These are phyloP conservation scores for Bombus affinis DNA, from an alignment of 1,140 invertebrate species.

Conservation along the genomic window DNA sequence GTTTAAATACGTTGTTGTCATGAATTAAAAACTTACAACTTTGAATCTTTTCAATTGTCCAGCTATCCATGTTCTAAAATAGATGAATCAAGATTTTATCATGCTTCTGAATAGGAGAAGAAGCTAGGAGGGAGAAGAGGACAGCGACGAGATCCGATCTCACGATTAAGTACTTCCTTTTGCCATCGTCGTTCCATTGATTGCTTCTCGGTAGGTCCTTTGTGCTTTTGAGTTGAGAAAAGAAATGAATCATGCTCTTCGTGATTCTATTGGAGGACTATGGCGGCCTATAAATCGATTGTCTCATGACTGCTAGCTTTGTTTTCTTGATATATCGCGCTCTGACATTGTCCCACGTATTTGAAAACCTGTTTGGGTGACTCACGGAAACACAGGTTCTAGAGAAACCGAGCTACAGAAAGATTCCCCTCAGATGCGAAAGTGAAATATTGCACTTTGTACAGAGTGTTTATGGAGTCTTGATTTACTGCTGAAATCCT, in stretches of 20 bases:
- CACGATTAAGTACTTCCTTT: slow-evolving; percentile 44
- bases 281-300: background rate
- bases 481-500: background rate
- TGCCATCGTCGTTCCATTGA: background rate
- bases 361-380: background rate
- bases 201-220: background rate
- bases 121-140: background rate
- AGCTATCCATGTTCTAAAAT: background rate
- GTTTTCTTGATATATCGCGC: background rate
- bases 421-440: background rate
- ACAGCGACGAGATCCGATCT: slow-evolving; percentile 23
- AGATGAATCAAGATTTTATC: background rate
- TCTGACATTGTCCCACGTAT: no score
- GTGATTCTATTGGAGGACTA: background rate
- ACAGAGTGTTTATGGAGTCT: slow-evolving; percentile 16
- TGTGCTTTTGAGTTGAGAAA: background rate
- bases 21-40: no score
- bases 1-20: no score
- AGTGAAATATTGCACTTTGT: background rate
- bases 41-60: background rate
- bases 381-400: background rate
- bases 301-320: background rate
- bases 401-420: slow-evolving; percentile 1
- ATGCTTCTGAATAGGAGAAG: background rate
- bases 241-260: background rate